Evolutionary conservation across 2,797 vertebrate species (phyloP).

Genomic region (Catostomus latipinnis): DNA sequence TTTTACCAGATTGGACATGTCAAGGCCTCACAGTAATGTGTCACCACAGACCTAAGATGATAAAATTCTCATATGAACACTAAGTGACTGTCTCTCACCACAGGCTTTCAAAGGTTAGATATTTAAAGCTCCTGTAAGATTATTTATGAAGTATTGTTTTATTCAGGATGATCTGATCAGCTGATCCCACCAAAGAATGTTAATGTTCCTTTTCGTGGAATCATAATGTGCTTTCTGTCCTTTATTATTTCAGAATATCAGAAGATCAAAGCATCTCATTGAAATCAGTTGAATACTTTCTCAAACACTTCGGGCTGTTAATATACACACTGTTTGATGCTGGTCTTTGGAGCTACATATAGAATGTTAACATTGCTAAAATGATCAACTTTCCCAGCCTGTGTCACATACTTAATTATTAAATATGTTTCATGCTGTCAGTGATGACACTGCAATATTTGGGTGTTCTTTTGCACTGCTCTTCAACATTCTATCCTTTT

Average conservation of each 20-base stretch:
- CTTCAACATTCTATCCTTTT: not conserved
- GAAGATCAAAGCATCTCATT: not conserved
- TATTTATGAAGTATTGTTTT: not conserved
- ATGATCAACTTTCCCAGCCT: constrained; percentile 12
- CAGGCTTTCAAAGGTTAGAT: not conserved
- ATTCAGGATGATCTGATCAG: not conserved
- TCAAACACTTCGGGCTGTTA: not conserved
- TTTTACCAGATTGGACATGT: not conserved
- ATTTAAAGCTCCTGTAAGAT: not conserved
- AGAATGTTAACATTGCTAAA: constrained; percentile 13
- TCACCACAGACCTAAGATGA: too few relatives aligned
- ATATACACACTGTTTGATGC: constrained; percentile 7
- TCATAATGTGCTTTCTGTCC: not conserved
- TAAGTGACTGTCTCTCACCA: not conserved
- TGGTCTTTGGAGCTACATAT: not conserved
- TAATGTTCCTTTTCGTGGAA: not conserved
- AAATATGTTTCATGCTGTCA: constrained; percentile 1
- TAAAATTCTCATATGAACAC: too few relatives aligned
- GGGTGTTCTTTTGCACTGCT: not conserved
- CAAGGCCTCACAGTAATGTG: not conserved
- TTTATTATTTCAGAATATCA: constrained; percentile 3
- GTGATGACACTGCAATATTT: not conserved
- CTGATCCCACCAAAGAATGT: constrained; percentile 14
- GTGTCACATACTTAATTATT: not conserved
- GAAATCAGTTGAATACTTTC: not conserved